Evolutionary conservation across 2,113 vertebrate species (phyloP).

Genomic region (Vicugna pacos): DNA sequence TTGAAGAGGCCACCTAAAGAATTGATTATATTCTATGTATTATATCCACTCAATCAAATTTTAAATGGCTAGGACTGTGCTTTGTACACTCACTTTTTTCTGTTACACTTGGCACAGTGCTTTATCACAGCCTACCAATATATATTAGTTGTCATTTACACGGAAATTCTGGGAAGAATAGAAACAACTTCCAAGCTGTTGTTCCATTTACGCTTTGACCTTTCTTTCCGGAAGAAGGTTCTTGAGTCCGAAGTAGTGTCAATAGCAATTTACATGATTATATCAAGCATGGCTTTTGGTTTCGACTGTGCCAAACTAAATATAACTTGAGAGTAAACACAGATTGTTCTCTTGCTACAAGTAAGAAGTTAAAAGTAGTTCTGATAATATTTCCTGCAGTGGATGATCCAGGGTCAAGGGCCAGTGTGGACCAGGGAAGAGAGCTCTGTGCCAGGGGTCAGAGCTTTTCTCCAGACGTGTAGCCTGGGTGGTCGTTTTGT

Average conservation of each 20-base stretch:
- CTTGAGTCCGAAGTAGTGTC: background rate
- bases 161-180: slow-evolving; percentile 27
- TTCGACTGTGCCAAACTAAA: background rate
- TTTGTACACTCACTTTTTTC: background rate
- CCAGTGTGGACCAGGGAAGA: background rate
- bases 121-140: slow-evolving; percentile 8
- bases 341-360: background rate
- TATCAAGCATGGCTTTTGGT: slow-evolving; percentile 3
- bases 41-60: background rate
- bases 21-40: background rate
- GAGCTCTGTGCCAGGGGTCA: background rate
- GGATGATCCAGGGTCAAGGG: background rate
- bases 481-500: background rate
- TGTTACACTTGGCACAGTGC: background rate
- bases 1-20: background rate
- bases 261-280: background rate
- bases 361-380: background rate
- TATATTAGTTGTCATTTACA: background rate
- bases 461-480: background rate
- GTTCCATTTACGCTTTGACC: background rate
- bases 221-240: slow-evolving; percentile 14
- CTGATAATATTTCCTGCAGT: background rate
- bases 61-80: background rate
- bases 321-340: background rate
- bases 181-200: background rate